Evolutionary conservation across 1,140 invertebrate species (phyloP).

Genomic region (Monochamus saltuarius): DNA sequence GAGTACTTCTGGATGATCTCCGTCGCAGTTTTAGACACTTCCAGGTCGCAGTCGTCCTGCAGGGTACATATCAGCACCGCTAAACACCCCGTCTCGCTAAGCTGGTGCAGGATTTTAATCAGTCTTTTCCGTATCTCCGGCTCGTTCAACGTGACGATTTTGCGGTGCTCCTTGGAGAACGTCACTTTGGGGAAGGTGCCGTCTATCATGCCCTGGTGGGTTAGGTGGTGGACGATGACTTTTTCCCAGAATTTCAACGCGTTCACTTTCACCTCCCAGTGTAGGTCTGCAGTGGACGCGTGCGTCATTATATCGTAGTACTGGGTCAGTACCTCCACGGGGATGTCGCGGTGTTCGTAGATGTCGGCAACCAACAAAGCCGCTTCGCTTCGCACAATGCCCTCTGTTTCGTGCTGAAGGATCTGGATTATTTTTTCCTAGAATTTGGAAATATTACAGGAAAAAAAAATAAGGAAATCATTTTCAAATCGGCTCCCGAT

Average conservation of each 20-base stretch:
- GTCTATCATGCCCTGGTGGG: conserved; percentile 77
- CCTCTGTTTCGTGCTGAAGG: conserved; percentile 69
- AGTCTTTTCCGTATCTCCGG: conserved; percentile 66
- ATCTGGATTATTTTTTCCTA: conserved; percentile 65
- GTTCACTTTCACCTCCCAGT: conserved; percentile 76
- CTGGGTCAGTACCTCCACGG: conserved; percentile 45
- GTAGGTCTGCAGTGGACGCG: conserved; percentile 67
- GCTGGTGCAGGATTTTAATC: conserved; percentile 60
- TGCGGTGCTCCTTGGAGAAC: conserved; percentile 74
- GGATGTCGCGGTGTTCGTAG: conserved; percentile 64
- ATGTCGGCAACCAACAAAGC: conserved; percentile 65
- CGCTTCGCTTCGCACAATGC: conserved; percentile 71
- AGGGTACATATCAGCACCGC: conserved; percentile 65
- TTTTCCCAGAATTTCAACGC: conserved; percentile 70
- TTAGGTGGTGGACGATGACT: conserved; percentile 64
- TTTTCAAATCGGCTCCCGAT: too few relatives aligned
- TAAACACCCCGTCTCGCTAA: conserved; percentile 66
- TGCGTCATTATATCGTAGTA: conserved; percentile 63
- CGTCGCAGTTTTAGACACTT: conserved; percentile 65
- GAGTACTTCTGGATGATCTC: conserved; percentile 60
- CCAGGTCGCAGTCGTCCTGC: conserved; percentile 69
- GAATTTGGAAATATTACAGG: conserved; percentile 38
- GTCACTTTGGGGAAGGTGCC: conserved; percentile 73
- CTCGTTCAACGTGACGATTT: conserved; percentile 71
- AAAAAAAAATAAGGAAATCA: too few relatives aligned